Evolutionary conservation across 2,888 invertebrate genomes (phyloP), one percentile per base, ranked within the genome.

Genomic region (Drepanosiphum platanoidis): DNA sequence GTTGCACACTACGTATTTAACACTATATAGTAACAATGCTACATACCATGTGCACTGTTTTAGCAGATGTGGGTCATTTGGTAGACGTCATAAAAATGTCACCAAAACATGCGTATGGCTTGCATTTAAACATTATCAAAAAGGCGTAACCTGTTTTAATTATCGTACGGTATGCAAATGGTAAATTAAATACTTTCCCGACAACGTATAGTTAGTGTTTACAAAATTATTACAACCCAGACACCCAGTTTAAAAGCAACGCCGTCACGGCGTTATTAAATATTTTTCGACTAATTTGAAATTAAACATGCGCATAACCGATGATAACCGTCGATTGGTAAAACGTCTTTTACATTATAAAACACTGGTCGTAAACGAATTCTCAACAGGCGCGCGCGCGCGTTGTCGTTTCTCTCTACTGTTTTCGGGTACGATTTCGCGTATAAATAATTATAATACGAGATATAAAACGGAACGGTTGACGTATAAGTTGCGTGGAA

Each of bases 111-210:
- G 66, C 32, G 42, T 32, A 1, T 61, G 61, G 79, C 42, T 46
- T 46, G 42, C 66, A 66, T 66, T 79, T 66, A 66, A 79, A 61
- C 61, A 77, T 77, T 36, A 39, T 77, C 61, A 61, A 77, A 77
- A 61, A 77, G 27, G 11, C 39, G 39, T 77, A 15, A 32, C 36
- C 36, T 61, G 27, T 27, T 64, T 64, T 27, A 30, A 64, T 64
- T 64, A 64, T 64, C 30, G 30, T 30, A 27, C n/a, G 27, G 64
- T n/a, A n/a, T 64, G 30, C 30, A 13, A 8, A 11, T 30, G 27
- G 0, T 61, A 61, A 61, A 61, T n/a, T 64, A 27, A 64, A 64
- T 3, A 64, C 11, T 61, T 61, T 22, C 27, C 27, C n/a, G 27
- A 61, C 27, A 61, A 61, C 2, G n/a, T 61, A 58, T 1, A 18